Evolutionary conservation across 2,797 vertebrate species (phyloP), one percentile per base, ranked within the genome.

Genomic region (Sebastes trivittatus): DNA sequence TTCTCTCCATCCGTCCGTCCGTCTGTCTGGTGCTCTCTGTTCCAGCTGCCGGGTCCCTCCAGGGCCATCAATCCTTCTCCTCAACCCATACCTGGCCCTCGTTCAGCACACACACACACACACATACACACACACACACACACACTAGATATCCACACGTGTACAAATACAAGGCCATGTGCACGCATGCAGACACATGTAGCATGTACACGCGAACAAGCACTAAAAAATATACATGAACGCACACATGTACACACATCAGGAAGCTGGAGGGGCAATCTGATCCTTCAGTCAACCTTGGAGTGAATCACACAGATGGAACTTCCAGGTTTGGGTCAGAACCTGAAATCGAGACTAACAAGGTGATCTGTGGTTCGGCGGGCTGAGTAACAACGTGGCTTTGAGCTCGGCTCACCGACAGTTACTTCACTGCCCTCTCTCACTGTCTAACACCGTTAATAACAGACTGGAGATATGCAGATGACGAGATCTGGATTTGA

Each of bases 1-100:
- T 92, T 89, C 90, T 88, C 79, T 87, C 81, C 81, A 78, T 90
- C 93, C 87, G 79, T 91, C 93, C 56, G 89, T 91, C 80, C 75
- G 70, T 90, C 91, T 88, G 85, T 92, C 75, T 80, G 91, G 65
- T 92, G 89, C 75, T 85, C 87, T 85, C 85, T 83, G 83, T 89
- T 90, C 92, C 92, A 90, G 93, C 91, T 91, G 93, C 92, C n/a
- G 84, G 74, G 89, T 93, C 92, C 93, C 94, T 88, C 54, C 87
- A 87, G 94, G 83, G 85, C 88, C 84, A 93, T 94, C 92, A 94
- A 95, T 94, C 92, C 81, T 88, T 92, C 93, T 83, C 74, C 80
- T 93, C 87, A 83, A 89, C 85, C 92, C 81, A 64, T 91, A 94
- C 87, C 89, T 93, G 91, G 92, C 88, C 85, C 83, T 85, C 61